Evolutionary conservation across 2,888 invertebrate genomes (phyloP), one percentile per base, ranked within the genome.

Genomic region (Hirtodrosophila confusa): DNA sequence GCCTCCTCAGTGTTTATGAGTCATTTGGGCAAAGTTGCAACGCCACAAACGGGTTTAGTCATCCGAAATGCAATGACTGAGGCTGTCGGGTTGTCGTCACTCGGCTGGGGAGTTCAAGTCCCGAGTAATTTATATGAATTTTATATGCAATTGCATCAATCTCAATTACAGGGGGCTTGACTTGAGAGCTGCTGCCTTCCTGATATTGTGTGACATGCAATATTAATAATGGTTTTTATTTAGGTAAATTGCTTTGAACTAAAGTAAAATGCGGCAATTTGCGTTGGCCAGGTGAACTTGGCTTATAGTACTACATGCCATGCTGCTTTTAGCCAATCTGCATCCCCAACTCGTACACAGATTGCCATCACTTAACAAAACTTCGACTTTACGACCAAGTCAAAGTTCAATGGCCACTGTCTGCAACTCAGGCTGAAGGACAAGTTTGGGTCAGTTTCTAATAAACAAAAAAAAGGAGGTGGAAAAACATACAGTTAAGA

Each of bases 191-290:
- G 6, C 37, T 17, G n/a, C 6, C 27, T 35, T 8, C 2, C 35
- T 39, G 24, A 58, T 63, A 57, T 48, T 69, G 50, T 77, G 53
- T 60, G 69, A 74, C 70, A 80, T 80, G 83, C 65, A 88, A 78
- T 88, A 85, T 88, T 78, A 82, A 80, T 82, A 82, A 86, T 60
- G 43, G 61, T 69, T 75, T 82, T 86, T 86, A 85, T 78, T 87
- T 78, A 68, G 67, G 75, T 61, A 27, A 78, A 79, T 78, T 85
- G 78, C 70, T 73, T 66, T 80, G 64, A 60, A 57, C 56, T 76
- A 40, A 50, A 62, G 43, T 47, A 58, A 40, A 50, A 35, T 17
- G 36, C 27, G n/a, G 5, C 36, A 33, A 40, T 54, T 54, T 27
- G 6, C 6, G 27, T 27, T 17, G 36, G 9, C 12, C 63, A 63